Evolutionary conservation across 1,140 invertebrate genomes (phyloP), one percentile per base, ranked within the genome.

Genomic region (Pomphorhynchus laevis): DNA sequence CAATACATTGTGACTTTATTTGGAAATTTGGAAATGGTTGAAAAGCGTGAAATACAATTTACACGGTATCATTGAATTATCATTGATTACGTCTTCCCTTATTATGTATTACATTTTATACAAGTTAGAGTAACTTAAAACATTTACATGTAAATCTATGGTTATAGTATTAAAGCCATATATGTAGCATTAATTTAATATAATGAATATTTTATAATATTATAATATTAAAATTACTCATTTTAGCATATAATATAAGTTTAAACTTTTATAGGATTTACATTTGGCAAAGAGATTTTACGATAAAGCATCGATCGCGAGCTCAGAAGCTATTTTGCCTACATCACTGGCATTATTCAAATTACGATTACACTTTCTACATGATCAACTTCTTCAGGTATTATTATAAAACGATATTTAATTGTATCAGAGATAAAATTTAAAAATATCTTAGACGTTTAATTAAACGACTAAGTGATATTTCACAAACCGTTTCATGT

Each of bases 231-330:
- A 6, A 2, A 8, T 12, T 14, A 6, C 24, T 6, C 5, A 25
- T 5, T 25, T 6, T 5, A 3, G 11, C 2, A 29, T 14, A 2
- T 12, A 9, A 3, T 12, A 9, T 8, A 29, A 9, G 2, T 3
- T 12, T 29, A 14, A 29, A 29, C 11, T 31, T 40, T 49, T 47
- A 20, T 46, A 67, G 61, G 67, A 69, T 49, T 56, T 69, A 20
- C 63, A 69, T 52, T 49, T 69, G n/a, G 68, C 68, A n/a, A 69
- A 69, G 49, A 63, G 86, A 33, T 86, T 76, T 53, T 95, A 95
- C 57, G 86, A 98, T 61, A 67, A 75, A 51, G 86, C 86, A 1
- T 76, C 80, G 0, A 82, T 93, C 54, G 75, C 77, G 1, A 76
- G 70, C 56, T 62, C 68, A 1, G 86, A 95, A 57, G 86, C 86